Base-by-base conservation (phyloP, 2,888 invertebrate genomes). In the Cheilosia pagana region DNA sequence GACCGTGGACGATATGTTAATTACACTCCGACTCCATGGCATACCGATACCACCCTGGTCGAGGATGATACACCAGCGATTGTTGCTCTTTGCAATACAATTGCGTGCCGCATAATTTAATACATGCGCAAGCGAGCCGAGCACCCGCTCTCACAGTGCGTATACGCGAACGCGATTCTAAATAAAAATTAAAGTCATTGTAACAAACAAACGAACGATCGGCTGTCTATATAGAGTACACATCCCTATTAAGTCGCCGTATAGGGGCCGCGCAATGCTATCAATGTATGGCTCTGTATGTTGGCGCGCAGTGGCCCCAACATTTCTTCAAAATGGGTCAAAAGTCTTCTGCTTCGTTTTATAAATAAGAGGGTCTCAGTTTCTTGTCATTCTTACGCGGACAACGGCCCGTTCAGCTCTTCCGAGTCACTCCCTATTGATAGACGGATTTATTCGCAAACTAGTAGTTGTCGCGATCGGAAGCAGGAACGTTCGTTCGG, bases 321-420 rank as follows among this genome's bases (percentile, higher is more conserved):
- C 89, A 89, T 89, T 91, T 89, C 88, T 89, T 89, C 88, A 89
- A 91, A 91, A 91, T 92, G 89, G 91, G 91, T 91, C 91, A 92
- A 91, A 91, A 92, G 92, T 90, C 90, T 90, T 88, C 81, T 78
- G 87, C 86, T 72, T 82, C 71, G 82, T 83, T 87, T 85, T 86
- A 86, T 86, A 81, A 86, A 86, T 81, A 86, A 81, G 86, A 72
- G 86, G 76, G 52, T 60, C 21, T 86, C 72, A 76, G 41, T 85
- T 71, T 85, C 81, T 85, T 85, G 85, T 85, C 85, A 85, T 81
- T 87, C 72, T 87, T 87, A 87, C 67, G 87, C 88, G 87, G 88
- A 87, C 87, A 88, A 87, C 88, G 75, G 75, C 59, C 75, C 79
- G 88, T 86, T 88, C 79, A 87, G 87, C 86, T 85, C 86, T 87